Conservation (phyloP, 2,797 vertebrate genomes). For the Arctocebus calabarensis region DNA sequence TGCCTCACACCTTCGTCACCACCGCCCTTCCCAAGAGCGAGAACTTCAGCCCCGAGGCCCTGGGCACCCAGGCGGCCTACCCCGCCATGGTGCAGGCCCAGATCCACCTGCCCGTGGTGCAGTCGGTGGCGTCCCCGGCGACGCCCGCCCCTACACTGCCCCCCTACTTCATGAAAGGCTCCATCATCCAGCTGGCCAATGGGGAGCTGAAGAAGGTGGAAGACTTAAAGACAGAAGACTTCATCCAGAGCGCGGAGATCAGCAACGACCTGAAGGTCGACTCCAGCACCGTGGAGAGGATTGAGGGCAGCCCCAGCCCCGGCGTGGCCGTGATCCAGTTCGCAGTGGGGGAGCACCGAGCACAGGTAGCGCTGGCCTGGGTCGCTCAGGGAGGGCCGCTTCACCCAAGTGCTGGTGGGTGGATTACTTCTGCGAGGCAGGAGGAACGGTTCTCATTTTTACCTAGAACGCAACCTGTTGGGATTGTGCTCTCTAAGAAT, state of each 20-base stretch:
- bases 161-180: constrained; percentile 98
- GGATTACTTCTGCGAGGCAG: background rate
- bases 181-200: constrained; percentile 98
- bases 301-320: constrained; percentile 93
- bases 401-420: rapidly evolving
- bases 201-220: constrained; percentile 99
- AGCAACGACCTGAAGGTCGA: constrained; percentile 99
- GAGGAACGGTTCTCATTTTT: background rate
- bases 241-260: constrained; percentile 99
- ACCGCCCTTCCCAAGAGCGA: constrained; percentile 94
- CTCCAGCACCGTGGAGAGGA: constrained; percentile 98
- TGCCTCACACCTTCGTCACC: constrained; percentile 95
- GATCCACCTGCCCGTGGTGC: constrained; percentile 95
- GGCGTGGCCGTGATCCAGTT: constrained; percentile 97
- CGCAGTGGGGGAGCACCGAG: constrained; percentile 96
- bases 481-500: rapidly evolving
- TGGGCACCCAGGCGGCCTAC: constrained; percentile 89
- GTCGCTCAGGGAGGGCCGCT: background rate
- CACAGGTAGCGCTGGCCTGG: constrained; percentile 91
- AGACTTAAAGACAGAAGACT: constrained; percentile 99
- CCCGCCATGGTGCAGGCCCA: constrained; percentile 95
- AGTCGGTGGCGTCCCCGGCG: constrained; percentile 88
- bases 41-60: constrained; percentile 89
- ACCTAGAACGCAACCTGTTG: background rate
- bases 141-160: constrained; percentile 93